Conservation (phyloP, 2,113 vertebrate genomes). For the Tinamus guttatus region DNA sequence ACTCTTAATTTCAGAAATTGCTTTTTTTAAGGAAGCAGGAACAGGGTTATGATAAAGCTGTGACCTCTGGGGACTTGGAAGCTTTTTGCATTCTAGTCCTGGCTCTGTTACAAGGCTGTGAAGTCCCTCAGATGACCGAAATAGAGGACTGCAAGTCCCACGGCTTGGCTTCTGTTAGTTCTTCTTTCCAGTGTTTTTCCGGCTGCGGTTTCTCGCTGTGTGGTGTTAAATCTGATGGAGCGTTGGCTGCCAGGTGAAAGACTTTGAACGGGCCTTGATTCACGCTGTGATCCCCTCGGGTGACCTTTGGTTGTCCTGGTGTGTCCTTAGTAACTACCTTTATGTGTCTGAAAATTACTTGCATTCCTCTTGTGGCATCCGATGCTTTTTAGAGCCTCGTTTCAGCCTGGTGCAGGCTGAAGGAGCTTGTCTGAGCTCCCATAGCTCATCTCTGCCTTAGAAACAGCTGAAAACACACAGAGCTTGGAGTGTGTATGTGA, state of each 20-base stretch:
- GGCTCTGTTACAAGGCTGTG: neutral
- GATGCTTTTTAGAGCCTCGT: neutral
- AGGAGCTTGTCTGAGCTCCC: neutral
- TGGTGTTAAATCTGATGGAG: neutral
- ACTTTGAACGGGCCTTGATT: neutral
- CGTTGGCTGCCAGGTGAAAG: neutral
- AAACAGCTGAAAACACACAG: conserved; percentile 6
- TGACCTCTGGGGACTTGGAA: neutral
- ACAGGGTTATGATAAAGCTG: neutral
- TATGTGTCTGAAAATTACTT: neutral
- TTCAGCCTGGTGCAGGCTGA: neutral
- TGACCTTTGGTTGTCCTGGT: neutral
- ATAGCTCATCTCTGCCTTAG: neutral
- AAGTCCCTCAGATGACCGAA: neutral
- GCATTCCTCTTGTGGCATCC: neutral
- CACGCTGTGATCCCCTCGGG: neutral
- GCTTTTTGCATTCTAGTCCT: neutral
- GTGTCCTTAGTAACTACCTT: neutral
- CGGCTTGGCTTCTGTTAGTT: neutral
- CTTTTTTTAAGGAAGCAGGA: neutral
- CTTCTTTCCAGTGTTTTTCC: neutral
- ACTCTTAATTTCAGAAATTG: neutral
- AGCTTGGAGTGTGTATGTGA: neutral
- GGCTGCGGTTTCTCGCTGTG: rapidly evolving
- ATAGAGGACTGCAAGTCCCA: neutral